These are phyloP conservation scores for Drosophila ironensis DNA, from an alignment of 1,140 invertebrate species.

Conservation along the genomic window DNA sequence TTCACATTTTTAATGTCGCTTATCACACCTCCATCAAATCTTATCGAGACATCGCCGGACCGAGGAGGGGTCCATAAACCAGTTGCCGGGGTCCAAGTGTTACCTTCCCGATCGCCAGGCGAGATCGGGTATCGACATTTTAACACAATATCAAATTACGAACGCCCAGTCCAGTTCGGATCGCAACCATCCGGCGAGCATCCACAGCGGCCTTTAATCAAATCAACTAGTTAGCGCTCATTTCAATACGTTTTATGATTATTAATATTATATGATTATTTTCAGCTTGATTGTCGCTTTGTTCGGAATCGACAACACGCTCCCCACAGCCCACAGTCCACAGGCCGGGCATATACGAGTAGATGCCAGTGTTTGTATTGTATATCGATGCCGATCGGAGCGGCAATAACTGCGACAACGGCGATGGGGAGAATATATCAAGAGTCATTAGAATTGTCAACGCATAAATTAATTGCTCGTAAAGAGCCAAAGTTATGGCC, in stretches of 20 bases:
- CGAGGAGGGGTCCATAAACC: no score
- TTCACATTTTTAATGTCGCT: not conserved
- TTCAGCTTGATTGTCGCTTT: constrained; percentile 74
- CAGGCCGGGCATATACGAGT: not conserved
- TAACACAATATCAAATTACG: constrained; percentile 78
- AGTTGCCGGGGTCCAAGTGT: constrained; percentile 23
- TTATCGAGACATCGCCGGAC: no score
- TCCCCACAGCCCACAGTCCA: constrained; percentile 36
- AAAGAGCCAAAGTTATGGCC: constrained; percentile 74
- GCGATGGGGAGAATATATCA: constrained; percentile 58
- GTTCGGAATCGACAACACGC: constrained; percentile 40
- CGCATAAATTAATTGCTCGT: constrained; percentile 81
- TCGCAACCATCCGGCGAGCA: constrained; percentile 20
- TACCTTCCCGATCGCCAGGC: constrained; percentile 17
- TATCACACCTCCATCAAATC: no score
- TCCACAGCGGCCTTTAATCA: constrained; percentile 62
- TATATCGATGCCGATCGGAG: constrained; percentile 16
- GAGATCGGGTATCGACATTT: constrained; percentile 38
- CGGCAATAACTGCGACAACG: constrained; percentile 8
- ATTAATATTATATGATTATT: constrained; percentile 76
- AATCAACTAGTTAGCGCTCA: constrained; percentile 74
- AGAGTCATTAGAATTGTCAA: constrained; percentile 81
- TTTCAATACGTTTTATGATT: constrained; percentile 79
- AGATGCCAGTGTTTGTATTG: constrained; percentile 16
- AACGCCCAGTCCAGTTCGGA: constrained; percentile 3